Conservation (phyloP, 1,140 invertebrate species). For the Geopemphigus sp. region DNA sequence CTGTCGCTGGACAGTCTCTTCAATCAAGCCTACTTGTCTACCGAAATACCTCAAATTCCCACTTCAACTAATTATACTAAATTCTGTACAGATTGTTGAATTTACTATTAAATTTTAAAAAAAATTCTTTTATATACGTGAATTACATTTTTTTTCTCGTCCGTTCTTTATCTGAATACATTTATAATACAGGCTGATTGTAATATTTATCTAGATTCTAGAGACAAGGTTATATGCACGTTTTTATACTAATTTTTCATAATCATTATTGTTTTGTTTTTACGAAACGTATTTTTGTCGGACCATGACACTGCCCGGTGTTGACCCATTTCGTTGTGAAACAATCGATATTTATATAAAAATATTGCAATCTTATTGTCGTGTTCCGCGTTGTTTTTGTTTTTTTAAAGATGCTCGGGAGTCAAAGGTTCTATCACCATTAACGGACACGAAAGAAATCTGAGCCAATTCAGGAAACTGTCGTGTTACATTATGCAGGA, state of each 20-base stretch:
- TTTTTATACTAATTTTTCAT: not conserved
- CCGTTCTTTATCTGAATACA: not conserved
- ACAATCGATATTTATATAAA: not conserved
- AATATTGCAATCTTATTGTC: not conserved
- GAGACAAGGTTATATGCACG: not conserved
- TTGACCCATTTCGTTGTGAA: not conserved
- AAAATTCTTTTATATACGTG: no score
- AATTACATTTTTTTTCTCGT: no score
- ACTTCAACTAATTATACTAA: no score
- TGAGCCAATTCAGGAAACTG: slow-evolving; percentile 87
- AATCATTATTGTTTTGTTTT: not conserved
- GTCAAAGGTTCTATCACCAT: slow-evolving; percentile 78
- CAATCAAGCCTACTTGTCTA: no score
- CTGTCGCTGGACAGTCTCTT: no score
- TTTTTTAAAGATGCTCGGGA: slow-evolving; percentile 68
- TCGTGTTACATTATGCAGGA: slow-evolving; percentile 98
- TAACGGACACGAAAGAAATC: slow-evolving; percentile 82
- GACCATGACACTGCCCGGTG: not conserved
- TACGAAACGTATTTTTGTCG: not conserved
- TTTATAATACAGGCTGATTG: not conserved
- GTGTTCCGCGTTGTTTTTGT: slow-evolving; percentile 51
- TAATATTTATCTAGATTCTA: not conserved
- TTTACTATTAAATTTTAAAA: no score
- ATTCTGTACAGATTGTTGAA: no score
- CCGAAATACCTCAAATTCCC: no score